These are phyloP conservation scores for Marcusenius ussheri DNA, from an alignment of 2,113 vertebrate species.

Conservation along the genomic window DNA sequence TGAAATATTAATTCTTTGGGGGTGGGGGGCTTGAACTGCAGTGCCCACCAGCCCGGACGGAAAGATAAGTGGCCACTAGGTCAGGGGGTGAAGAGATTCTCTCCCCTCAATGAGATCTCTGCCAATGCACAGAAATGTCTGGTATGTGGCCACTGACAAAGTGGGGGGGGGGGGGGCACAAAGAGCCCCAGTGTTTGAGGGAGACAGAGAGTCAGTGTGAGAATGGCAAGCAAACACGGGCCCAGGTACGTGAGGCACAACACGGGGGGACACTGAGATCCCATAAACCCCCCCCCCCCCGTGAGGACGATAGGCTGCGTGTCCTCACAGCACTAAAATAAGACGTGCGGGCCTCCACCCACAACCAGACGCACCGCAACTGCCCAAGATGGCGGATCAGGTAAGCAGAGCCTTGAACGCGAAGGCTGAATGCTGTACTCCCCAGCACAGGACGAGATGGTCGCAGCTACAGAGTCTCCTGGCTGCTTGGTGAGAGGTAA, in stretches of 20 bases:
- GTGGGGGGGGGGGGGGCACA: constrained; percentile 30
- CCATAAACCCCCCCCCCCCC: not conserved
- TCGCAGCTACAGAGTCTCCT: not conserved
- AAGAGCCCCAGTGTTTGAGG: constrained; percentile 26
- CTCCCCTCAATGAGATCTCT: constrained; percentile 25
- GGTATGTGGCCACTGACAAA: constrained; percentile 46
- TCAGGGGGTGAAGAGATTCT: not conserved
- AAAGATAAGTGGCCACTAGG: not conserved
- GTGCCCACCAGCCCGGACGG: not conserved
- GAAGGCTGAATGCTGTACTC: not conserved
- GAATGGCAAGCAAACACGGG: constrained; percentile 42
- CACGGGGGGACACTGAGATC: not conserved
- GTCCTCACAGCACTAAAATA: not conserved
- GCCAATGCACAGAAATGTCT: constrained; percentile 33
- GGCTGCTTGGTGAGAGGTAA: not conserved
- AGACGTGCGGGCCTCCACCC: not conserved
- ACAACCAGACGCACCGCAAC: not conserved
- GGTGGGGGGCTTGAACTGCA: not conserved
- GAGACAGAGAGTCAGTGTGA: constrained; percentile 33
- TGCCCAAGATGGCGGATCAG: not conserved
- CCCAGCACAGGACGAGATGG: not conserved
- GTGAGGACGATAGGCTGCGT: not conserved
- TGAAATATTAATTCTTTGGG: not conserved
- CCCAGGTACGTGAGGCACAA: constrained; percentile 35
- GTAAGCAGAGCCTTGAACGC: not conserved